Base-by-base conservation (phyloP, 2,888 invertebrate species). In the Epistrophe eligans region DNA sequence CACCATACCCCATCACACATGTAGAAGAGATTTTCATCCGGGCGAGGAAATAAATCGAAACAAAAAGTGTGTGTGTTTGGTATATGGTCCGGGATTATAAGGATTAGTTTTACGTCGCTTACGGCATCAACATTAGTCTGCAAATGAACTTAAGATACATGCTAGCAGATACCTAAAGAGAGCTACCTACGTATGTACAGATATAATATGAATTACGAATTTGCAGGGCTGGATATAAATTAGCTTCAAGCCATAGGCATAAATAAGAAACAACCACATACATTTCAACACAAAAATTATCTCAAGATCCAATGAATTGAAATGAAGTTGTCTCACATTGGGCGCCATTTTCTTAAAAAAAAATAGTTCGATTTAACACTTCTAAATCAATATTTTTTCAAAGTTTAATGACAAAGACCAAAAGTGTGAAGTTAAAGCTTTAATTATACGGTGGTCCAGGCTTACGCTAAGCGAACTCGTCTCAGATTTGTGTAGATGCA, bases 21-120 rank as follows among this genome's bases (percentile, higher is more conserved):
- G 62, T 1, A 11, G 13, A 58, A 45, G 52, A 70, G 32, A 70
- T 50, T 60, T 3, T 1, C 62, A 79, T 52, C 52, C 28, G 55
- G 40, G 71, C 11, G 15, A 52, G 45, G 15, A 17, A 32, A 17
- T 70, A 45, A 40, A 57, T 38, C 3, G 28, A 55, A 62, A 40
- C 40, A 64, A 73, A n/a, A 45, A 57, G 10, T 43, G 19, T 43
- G 10, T 52, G 28, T 52, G 24, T 15, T 17, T 15, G 6, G 24
- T 24, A 24, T 62, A 40, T 24, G 38, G 60, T 52, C 11, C 6
- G 50, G 79, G 73, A 85, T 73, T 77, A 77, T 80, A 48, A 48
- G 85, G 77, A 79, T 87, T 79, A 81, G 74, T 82, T 80, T 84
- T 62, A 77, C 57, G 72, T 66, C 19, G 66, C 66, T 67, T 64